Evolutionary conservation across 1,140 invertebrate genomes (phyloP).

Genomic region (Bombus soroeensis): DNA sequence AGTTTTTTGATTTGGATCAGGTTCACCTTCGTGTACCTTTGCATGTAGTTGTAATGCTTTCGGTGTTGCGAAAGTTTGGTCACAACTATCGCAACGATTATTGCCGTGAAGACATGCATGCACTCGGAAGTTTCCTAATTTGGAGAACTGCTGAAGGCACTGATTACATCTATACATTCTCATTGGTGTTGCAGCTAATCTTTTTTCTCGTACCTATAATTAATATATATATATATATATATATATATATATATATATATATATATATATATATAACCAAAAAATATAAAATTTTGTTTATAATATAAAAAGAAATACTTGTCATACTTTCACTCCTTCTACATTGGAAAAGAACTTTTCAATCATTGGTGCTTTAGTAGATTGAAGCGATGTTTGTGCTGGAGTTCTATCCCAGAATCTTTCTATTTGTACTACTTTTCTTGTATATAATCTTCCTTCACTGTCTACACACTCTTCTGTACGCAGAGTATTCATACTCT

Average conservation of each 20-base stretch:
- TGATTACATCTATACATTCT: conserved; percentile 78
- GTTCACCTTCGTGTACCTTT: conserved; percentile 74
- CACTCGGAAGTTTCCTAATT: conserved; percentile 76
- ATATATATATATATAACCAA: too few species aligned
- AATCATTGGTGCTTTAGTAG: conserved; percentile 78
- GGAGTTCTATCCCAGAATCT: conserved; percentile 81
- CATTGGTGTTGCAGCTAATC: conserved; percentile 54
- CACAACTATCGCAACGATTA: conserved; percentile 78
- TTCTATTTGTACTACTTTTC: conserved; percentile 84
- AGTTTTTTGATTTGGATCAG: conserved; percentile 69
- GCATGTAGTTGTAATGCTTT: conserved; percentile 77
- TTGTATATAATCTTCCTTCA: conserved; percentile 81
- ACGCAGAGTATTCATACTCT: conserved; percentile 80
- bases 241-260: too few species aligned
- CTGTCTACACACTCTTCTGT: conserved; percentile 82
- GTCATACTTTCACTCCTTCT: conserved; percentile 77
- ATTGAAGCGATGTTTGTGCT: conserved; percentile 52
- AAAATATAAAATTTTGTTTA: not conserved
- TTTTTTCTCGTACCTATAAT: conserved; percentile 75
- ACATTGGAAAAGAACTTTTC: conserved; percentile 82
- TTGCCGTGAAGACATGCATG: conserved; percentile 75
- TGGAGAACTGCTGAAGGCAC: conserved; percentile 76
- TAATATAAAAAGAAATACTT: not conserved
- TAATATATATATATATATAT: not conserved
- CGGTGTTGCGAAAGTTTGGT: conserved; percentile 76